Percentiles rank a stretch among this genome's conserved stretches.
These are phyloP conservation scores for Dichetophora obliterata DNA, from an alignment of 2,888 invertebrate species.

Conservation along the genomic window DNA sequence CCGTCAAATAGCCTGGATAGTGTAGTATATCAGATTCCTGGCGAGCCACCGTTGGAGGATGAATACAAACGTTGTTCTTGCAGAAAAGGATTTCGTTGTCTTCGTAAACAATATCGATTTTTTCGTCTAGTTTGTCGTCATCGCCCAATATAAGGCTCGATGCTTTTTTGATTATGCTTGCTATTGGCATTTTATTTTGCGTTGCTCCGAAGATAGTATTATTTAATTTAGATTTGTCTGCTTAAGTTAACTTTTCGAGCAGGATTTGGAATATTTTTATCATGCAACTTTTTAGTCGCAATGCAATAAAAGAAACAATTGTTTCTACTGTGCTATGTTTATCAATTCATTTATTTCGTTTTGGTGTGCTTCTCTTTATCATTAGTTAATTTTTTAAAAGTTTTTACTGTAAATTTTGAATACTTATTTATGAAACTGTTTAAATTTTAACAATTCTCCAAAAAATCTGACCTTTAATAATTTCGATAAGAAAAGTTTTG, in stretches of 20 bases:
- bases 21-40: slow-evolving; percentile 88
- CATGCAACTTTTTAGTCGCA: background rate
- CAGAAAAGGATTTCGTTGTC: slow-evolving; percentile 89
- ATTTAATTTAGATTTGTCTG: background rate
- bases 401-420: background rate
- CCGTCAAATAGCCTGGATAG: slow-evolving; percentile 91
- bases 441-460: slow-evolving; percentile 4
- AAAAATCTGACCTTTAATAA: background rate
- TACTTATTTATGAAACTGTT: background rate
- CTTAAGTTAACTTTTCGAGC: background rate
- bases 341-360: background rate
- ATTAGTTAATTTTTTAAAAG: background rate
- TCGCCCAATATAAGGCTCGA: slow-evolving; percentile 84
- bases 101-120: slow-evolving; percentile 77
- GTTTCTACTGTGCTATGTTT: background rate
- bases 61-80: slow-evolving; percentile 98
- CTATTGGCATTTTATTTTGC: slow-evolving; percentile 76
- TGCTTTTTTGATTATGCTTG: slow-evolving; percentile 82
- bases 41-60: slow-evolving; percentile 88
- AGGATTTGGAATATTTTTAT: background rate
- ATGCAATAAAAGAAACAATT: background rate
- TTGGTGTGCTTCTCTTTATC: background rate
- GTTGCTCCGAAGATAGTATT: background rate
- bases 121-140: slow-evolving; percentile 76
- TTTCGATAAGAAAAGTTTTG: slow-evolving; percentile 17